Evolutionary conservation across 1,140 invertebrate species (phyloP), one percentile per base, ranked within the genome.

Genomic region (Hyles euphorbiae): DNA sequence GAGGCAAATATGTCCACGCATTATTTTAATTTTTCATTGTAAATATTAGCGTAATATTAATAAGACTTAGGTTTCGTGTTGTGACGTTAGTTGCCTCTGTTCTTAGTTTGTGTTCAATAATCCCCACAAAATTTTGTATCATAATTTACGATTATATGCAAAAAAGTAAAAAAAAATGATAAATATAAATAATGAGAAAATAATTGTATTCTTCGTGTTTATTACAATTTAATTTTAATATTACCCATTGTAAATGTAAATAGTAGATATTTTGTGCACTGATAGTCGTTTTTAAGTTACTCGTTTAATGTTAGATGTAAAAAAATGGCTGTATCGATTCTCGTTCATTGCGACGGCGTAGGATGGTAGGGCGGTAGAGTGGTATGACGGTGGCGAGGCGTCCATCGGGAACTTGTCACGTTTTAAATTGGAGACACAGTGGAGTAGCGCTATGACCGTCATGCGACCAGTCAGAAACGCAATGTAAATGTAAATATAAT

Each of bases 231-330:
- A 70, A 58, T 72, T 63, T 66, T 69, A 67, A 65, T 67, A 70
- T 78, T 81, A 78, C 66, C 72, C 6, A 78, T 68, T 65, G 70
- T 78, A 67, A 60, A 56, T 85, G 81, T 87, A 87, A 61, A 83
- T 87, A 84, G 64, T 76, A 79, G 68, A 49, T 78, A 81, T 70
- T 82, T 73, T 72, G 69, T 81, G 82, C 82, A 87, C 82, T 87
- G 81, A 84, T 83, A 78, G 72, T 79, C 65, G 63, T 68, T 67
- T 76, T 81, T 85, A 84, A 83, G 81, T 83, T 84, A 80, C 62
- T 72, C 12, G 12, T 48, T 47, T 56, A 56, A 48, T 47, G 22
- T 56, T 56, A 47, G 76, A 34, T 72, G 61, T 70, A 73, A 73
- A 76, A 22, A 76, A 74, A 83, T 81, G 79, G 81, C 82, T 85